Evolutionary conservation across 2,888 invertebrate genomes (phyloP), one percentile per base, ranked within the genome.

Genomic region (Trichopoda pennipes): DNA sequence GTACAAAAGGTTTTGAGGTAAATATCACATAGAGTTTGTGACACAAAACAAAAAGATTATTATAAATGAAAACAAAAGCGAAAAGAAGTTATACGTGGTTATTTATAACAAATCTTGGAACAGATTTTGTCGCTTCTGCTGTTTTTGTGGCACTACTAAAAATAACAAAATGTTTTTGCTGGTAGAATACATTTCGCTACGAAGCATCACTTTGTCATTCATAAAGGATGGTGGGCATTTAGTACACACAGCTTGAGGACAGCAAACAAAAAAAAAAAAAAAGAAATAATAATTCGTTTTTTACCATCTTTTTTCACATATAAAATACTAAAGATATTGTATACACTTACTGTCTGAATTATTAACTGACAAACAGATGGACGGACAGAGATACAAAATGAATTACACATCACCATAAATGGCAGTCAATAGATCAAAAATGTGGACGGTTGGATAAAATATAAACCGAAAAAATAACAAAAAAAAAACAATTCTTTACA

Each of bases 361-460:
- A 51, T 28, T 42, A 58, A n/a, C 72, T 51, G 55, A 32, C 61
- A 49, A 38, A 38, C 17, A 49, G 64, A 66, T 35, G 63, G 70
- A 72, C 63, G 32, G 53, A 61, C 63, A 56, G 44, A 44, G 49
- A 69, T 61, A 69, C 70, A 76, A 81, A 81, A 81, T 81, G 78
- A 81, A 81, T 81, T 74, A 66, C 80, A 76, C 72, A 76, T 81
- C 76, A 81, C 66, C 47, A 68, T 55, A 78, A 81, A 74, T 81
- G 81, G 78, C 81, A 81, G 81, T 81, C 81, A 81, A 81, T 81
- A 81, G 81, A 81, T 81, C 81, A 81, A 81, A 76, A 63, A 38
- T 51, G 0, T 35, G 21, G 23, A 17, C 56, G 21, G 16, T 51
- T 51, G 60, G 21, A 58, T n/a, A n/a, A 60, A 49, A 75, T 21